Conservation (phyloP, 2,113 vertebrate genomes). For the Heterotilapia buettikoferi region DNA sequence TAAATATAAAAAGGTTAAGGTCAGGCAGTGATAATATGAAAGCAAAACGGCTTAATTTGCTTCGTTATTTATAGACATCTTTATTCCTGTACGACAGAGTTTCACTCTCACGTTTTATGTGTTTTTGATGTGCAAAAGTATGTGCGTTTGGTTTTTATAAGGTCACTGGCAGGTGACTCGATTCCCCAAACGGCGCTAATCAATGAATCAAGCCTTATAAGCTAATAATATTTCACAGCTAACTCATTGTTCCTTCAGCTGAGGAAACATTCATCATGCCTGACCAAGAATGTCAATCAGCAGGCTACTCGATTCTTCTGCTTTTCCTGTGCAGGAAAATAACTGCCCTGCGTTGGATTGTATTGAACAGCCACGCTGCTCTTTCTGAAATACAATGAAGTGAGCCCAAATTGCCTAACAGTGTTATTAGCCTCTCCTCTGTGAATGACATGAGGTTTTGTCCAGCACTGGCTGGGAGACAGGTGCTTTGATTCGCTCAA, state of each 20-base stretch:
- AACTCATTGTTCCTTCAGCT: background rate
- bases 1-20: background rate
- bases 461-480: conserved; percentile 43
- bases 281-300: conserved; percentile 30
- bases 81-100: background rate
- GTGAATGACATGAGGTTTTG: conserved; percentile 51
- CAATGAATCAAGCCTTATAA: background rate
- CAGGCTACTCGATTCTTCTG: background rate
- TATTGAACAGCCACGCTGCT: conserved; percentile 55
- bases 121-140: background rate
- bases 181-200: background rate
- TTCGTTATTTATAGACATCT: background rate
- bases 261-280: background rate
- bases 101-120: background rate
- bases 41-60: background rate
- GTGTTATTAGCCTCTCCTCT: conserved; percentile 62
- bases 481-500: conserved; percentile 39
- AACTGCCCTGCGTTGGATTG: conserved; percentile 25
- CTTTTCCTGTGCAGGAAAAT: background rate
- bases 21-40: background rate
- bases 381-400: conserved; percentile 53
- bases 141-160: background rate
- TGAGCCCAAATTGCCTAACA: conserved; percentile 50
- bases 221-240: background rate
- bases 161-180: background rate